Evolutionary conservation across 1,140 invertebrate genomes (phyloP).

Genomic region (Melanaphis sacchari): DNA sequence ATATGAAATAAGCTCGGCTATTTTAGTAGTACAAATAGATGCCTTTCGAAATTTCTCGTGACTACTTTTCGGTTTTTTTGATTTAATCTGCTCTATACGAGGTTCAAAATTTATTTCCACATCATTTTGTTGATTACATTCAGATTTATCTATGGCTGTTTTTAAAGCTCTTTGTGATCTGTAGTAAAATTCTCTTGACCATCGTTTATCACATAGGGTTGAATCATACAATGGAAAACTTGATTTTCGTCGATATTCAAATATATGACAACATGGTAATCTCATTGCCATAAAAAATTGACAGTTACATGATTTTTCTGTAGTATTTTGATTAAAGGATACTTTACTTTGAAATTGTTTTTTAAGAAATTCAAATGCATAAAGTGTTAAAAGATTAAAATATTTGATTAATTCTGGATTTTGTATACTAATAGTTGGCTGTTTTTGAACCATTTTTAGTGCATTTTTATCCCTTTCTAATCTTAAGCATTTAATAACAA

Average conservation of each 20-base stretch:
- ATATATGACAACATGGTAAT: conserved; percentile 7
- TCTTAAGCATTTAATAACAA: neutral
- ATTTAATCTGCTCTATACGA: neutral
- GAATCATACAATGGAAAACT: conserved; percentile 5
- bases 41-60: neutral
- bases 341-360: conserved; percentile 9
- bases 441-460: conserved; percentile 10
- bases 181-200: neutral
- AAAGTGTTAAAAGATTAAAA: conserved; percentile 4
- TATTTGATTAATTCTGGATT: neutral
- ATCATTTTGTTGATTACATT: neutral
- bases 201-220: neutral
- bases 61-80: neutral
- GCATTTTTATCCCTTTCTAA: neutral
- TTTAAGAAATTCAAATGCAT: conserved; percentile 22
- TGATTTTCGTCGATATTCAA: neutral
- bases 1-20: neutral
- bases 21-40: neutral
- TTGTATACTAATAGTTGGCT: neutral
- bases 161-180: neutral
- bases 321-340: neutral
- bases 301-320: neutral
- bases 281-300: conserved; percentile 3
- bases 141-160: neutral
- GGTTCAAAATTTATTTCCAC: neutral